A percentile compares a stretch with the other conserved stretches of the same genome.
Conservation (phyloP, 2,888 invertebrate genomes). For the Netelia fuscicornis region DNA sequence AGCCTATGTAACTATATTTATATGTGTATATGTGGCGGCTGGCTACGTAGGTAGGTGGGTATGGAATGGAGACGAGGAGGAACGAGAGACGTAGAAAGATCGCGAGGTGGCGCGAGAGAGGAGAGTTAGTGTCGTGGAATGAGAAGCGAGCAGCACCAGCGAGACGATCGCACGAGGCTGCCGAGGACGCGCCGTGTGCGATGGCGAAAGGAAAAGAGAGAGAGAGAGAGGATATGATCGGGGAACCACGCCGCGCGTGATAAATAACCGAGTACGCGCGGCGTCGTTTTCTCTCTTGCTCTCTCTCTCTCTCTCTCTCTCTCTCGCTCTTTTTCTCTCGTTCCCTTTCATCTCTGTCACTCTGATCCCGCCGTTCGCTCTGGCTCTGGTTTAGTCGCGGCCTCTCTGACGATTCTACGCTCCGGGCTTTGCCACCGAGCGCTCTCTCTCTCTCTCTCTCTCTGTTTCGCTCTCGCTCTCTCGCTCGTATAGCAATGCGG, state of each 20-base stretch:
- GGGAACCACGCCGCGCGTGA: constrained; percentile 76
- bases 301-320: constrained; percentile 33
- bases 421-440: constrained; percentile 17
- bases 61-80: constrained; percentile 52
- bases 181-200: constrained; percentile 50
- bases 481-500: constrained; percentile 19
- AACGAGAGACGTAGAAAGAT: constrained; percentile 37
- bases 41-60: constrained; percentile 11
- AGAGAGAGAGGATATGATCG: constrained; percentile 72
- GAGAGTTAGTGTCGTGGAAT: constrained; percentile 51
- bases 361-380: constrained; percentile 15
- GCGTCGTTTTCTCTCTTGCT: constrained; percentile 33
- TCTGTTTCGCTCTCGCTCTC: not conserved
- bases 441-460: constrained; percentile 50
- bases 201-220: constrained; percentile 1
- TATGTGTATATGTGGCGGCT: constrained; percentile 24
- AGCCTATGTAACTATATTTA: constrained; percentile 15
- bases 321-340: constrained; percentile 10
- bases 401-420: constrained; percentile 24
- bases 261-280: constrained; percentile 70
- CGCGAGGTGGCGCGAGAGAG: constrained; percentile 22
- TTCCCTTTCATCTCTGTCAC: constrained; percentile 44
- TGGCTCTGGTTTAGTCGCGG: constrained; percentile 25
- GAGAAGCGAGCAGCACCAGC: constrained; percentile 51
- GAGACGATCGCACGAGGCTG: constrained; percentile 43